These are phyloP conservation scores for Irena cyanogastra DNA, from an alignment of 2,113 vertebrate species.

Conservation along the genomic window DNA sequence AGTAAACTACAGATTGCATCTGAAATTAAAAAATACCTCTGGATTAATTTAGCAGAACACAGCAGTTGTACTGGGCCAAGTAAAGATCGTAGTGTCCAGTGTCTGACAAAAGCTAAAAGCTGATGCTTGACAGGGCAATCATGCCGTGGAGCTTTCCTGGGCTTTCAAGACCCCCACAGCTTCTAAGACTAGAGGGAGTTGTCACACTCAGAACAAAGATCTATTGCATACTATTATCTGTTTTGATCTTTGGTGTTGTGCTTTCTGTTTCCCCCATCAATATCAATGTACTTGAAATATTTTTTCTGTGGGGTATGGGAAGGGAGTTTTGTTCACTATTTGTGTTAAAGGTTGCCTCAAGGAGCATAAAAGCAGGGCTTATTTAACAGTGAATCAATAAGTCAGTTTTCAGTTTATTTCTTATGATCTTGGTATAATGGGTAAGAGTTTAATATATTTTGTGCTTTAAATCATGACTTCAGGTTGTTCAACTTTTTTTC, in stretches of 20 bases:
- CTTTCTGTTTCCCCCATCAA: background rate
- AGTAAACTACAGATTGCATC: background rate
- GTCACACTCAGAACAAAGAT: background rate
- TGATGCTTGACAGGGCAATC: background rate
- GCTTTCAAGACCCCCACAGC: background rate
- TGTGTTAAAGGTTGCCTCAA: background rate
- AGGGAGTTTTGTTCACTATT: background rate
- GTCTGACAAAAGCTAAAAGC: background rate
- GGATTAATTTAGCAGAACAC: background rate
- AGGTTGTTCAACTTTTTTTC: background rate
- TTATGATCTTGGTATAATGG: background rate
- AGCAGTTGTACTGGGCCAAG: background rate
- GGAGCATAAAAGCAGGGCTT: background rate
- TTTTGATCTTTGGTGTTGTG: background rate
- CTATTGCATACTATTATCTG: background rate
- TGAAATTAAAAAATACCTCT: background rate
- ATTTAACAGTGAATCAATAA: background rate
- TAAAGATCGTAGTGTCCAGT: background rate
- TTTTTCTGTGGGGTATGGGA: background rate
- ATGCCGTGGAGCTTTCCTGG: background rate
- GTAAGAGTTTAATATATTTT: background rate
- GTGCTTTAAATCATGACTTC: background rate
- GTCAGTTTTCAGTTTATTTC: background rate
- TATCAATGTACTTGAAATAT: background rate
- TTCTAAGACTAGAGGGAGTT: background rate